A percentile compares a stretch with the other conserved stretches of the same genome.
Conservation (phyloP, 2,113 vertebrate species). For the Pandion haliaetus region DNA sequence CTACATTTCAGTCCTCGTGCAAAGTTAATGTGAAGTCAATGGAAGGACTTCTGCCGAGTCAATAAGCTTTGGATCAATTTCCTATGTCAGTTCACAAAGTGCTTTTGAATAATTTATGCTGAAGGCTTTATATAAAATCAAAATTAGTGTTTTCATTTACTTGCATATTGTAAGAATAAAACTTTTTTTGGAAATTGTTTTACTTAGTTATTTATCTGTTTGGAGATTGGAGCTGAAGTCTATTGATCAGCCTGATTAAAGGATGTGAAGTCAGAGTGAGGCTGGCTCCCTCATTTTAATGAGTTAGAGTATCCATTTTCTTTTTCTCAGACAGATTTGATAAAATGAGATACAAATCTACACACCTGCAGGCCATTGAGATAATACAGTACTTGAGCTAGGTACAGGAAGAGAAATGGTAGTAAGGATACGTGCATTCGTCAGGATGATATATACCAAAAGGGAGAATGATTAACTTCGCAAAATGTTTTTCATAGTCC, state of each 20-base stretch:
- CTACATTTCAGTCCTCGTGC: background rate
- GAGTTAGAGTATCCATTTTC: background rate
- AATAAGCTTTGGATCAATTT: slow-evolving; percentile 12
- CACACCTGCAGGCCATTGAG: slow-evolving; percentile 26
- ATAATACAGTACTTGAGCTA: background rate
- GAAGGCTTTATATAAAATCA: slow-evolving; percentile 5
- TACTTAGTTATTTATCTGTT: slow-evolving; percentile 29
- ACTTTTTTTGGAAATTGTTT: background rate
- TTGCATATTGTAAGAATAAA: background rate
- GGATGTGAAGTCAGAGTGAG: background rate
- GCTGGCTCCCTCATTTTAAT: background rate
- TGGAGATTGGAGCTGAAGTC: slow-evolving; percentile 22
- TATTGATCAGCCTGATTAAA: slow-evolving; percentile 24
- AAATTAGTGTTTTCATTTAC: slow-evolving; percentile 29
- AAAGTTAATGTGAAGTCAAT: background rate
- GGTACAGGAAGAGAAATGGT: background rate
- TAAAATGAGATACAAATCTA: slow-evolving; percentile 2
- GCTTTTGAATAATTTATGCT: slow-evolving; percentile 34
- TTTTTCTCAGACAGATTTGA: background rate
- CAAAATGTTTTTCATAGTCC: background rate
- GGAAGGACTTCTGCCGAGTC: background rate
- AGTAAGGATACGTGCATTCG: background rate
- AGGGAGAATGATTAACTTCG: background rate
- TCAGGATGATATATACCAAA: background rate
- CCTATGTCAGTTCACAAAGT: background rate